Conservation (phyloP, 2,113 vertebrate species). For the Odocoileus virginianus region DNA sequence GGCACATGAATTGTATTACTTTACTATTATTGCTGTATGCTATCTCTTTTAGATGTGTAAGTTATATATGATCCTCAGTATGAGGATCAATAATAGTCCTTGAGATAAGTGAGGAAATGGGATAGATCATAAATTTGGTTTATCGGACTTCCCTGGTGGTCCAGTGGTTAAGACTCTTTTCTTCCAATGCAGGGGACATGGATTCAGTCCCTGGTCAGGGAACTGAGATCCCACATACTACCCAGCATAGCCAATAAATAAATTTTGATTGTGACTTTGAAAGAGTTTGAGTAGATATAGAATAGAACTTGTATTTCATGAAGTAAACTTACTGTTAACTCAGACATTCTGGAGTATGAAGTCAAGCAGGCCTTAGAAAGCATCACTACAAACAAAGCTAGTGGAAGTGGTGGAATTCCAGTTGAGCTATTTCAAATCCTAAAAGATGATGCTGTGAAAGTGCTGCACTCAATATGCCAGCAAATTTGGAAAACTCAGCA, state of each 20-base stretch:
- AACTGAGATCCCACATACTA: not conserved
- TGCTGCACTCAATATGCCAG: not conserved
- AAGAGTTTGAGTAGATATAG: not conserved
- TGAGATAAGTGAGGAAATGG: not conserved
- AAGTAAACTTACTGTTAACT: not conserved
- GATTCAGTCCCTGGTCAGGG: not conserved
- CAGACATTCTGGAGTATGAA: not conserved
- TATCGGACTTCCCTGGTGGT: not conserved
- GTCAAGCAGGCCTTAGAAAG: not conserved
- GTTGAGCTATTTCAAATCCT: not conserved
- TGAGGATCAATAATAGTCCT: not conserved
- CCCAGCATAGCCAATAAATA: not conserved
- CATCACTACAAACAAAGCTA: not conserved
- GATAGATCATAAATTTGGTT: not conserved
- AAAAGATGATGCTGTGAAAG: not conserved
- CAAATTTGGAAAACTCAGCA: not conserved
- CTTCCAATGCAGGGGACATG: not conserved
- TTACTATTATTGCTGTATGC: not conserved
- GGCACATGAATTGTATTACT: not conserved
- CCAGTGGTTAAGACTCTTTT: not conserved
- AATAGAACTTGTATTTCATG: not conserved
- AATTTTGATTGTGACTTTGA: not conserved
- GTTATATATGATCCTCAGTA: not conserved
- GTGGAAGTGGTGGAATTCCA: not conserved
- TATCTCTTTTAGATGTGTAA: not conserved